Conservation (phyloP, 2,797 vertebrate species). For the Rhinophrynus dorsalis region DNA sequence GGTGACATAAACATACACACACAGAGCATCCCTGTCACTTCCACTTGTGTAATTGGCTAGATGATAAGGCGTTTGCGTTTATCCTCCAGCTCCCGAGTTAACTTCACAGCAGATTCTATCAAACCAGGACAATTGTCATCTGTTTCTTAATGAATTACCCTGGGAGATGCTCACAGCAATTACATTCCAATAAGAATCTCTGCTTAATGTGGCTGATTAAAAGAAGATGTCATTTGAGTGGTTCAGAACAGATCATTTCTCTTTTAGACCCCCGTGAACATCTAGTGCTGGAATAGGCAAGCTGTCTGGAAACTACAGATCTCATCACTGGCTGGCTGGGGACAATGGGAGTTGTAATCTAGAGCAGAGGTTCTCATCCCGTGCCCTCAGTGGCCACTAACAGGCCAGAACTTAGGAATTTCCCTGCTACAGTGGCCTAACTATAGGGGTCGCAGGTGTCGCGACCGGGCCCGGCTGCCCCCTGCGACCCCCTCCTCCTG, state of each 20-base stretch:
- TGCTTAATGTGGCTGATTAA: constrained; percentile 5
- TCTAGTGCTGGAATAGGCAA: too few species aligned
- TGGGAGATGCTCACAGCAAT: constrained; percentile 20
- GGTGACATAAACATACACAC: constrained; percentile 24
- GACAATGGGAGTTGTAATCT: too few species aligned
- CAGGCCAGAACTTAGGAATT: too few species aligned
- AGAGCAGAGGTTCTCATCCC: too few species aligned
- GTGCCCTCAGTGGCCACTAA: too few species aligned
- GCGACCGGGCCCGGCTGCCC: too few species aligned
- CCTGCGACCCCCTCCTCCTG: too few species aligned
- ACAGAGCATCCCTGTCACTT: constrained; percentile 38
- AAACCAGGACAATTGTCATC: constrained; percentile 24
- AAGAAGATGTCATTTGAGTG: neutral
- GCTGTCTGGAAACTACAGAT: too few species aligned
- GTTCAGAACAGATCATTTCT: neutral
- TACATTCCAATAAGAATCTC: neutral
- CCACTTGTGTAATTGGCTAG: constrained; percentile 39
- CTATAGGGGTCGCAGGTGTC: too few species aligned
- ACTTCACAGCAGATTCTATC: constrained; percentile 18
- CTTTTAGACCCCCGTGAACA: neutral
- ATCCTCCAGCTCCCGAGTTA: constrained; percentile 23
- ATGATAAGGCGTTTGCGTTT: constrained; percentile 30
- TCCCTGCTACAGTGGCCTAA: too few species aligned
- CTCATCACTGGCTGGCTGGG: too few species aligned
- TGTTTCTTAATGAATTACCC: constrained; percentile 25